Evolutionary conservation across 2,888 invertebrate species (phyloP), one percentile per base, ranked within the genome.

Genomic region (Epirrhoe tristata): DNA sequence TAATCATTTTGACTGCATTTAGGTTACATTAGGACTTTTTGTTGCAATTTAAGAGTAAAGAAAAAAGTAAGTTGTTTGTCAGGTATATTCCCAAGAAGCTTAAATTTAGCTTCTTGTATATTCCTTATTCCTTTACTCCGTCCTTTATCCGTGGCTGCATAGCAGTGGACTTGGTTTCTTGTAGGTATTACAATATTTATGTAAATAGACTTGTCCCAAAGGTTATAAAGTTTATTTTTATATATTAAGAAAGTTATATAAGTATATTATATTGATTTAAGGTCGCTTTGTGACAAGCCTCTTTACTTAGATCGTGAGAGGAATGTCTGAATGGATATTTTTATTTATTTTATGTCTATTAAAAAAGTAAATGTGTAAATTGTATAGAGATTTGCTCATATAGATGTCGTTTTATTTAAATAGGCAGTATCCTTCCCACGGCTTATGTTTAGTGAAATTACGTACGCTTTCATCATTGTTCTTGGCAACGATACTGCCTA

Each of bases 121-220:
- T n/a, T n/a, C n/a, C n/a, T n/a, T n/a, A 69, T 66, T 65, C 71
- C 59, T 64, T 68, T 77, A 69, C 62, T 74, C 78, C 53, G 7
- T 71, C 69, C 74, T 66, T 66, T 57, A 78, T 69, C 86, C 81
- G 80, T 87, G 91, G 91, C 92, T 90, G 90, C 85, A 90, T 92
- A 93, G 93, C 93, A 89, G 91, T 93, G 93, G 92, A 89, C 86
- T 93, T 93, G 91, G 91, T 93, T 91, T 92, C 91, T 89, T 86
- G 85, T 91, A 91, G 88, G 90, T 91, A 87, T 87, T 77, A 81
- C 76, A 81, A 80, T 81, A 80, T 31, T 14, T 80, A 80, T 87
- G 81, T 85, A 80, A 84, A 86, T 88, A 87, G 90, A 72, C 91
- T 93, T 93, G 90, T 92, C 89, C 86, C 90, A 89, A 91, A 92